These are phyloP conservation scores for Sebastes diploproa DNA, from an alignment of 2,797 vertebrate species.

Conservation along the genomic window DNA sequence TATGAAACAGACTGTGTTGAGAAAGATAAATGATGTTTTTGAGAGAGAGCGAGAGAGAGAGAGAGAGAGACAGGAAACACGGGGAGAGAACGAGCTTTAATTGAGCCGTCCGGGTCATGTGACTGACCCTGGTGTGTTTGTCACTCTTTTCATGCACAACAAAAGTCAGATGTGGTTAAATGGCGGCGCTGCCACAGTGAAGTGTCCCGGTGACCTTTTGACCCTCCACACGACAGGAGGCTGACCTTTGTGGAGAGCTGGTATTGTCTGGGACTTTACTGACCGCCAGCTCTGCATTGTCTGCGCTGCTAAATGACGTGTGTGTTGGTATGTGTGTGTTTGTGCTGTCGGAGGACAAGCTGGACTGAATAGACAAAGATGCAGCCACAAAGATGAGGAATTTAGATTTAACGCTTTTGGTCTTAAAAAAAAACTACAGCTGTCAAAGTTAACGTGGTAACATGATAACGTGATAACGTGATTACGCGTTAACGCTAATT, in stretches of 20 bases:
- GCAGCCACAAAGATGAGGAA: neutral
- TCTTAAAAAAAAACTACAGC: too few relatives aligned
- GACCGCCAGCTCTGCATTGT: neutral
- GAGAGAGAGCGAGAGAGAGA: neutral
- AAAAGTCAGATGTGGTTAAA: constrained; percentile 13
- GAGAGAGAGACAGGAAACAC: neutral
- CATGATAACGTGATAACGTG: too few relatives aligned
- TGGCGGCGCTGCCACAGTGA: neutral
- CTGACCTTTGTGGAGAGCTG: neutral
- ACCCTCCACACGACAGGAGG: constrained; percentile 12
- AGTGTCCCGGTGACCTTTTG: constrained; percentile 6
- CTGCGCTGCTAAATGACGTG: neutral
- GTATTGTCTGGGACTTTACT: neutral
- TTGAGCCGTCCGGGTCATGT: neutral
- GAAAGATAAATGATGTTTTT: neutral
- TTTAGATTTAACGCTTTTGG: neutral
- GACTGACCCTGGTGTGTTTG: neutral
- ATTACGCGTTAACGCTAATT: too few relatives aligned
- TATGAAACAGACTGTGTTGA: neutral
- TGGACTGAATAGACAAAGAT: neutral
- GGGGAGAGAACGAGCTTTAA: neutral
- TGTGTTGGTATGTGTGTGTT: neutral
- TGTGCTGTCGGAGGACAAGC: neutral
- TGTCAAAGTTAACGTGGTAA: too few relatives aligned
- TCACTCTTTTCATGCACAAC: constrained; percentile 23